Percentiles rank a stretch among this genome's conserved stretches.
These are phyloP conservation scores for Odontamblyopus rebecca DNA, from an alignment of 2,797 vertebrate genomes.

Conservation along the genomic window DNA sequence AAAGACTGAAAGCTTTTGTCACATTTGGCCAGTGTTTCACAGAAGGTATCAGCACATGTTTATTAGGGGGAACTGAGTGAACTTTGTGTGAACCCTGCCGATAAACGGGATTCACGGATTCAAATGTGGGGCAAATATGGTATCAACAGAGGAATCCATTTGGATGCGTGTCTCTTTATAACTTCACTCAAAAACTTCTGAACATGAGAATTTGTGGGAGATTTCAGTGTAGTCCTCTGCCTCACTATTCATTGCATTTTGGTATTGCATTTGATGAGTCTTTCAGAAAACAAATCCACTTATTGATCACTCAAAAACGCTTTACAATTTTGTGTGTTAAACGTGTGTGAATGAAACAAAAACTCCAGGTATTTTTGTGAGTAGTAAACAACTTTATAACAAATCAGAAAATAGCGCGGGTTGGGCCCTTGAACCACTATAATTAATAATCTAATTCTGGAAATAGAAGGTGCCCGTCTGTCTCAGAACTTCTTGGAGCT, in stretches of 20 bases:
- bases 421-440: neutral
- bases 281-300: no score
- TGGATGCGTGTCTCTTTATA: neutral
- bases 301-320: no score
- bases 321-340: no score
- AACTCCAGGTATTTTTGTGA: no score
- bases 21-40: no score
- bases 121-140: neutral
- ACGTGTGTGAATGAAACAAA: no score
- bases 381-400: no score
- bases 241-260: neutral
- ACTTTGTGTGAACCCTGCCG: neutral
- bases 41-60: no score
- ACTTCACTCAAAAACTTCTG: neutral
- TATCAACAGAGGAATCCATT: neutral
- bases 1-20: no score
- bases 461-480: neutral
- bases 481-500: no score
- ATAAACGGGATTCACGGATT: neutral
- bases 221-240: neutral
- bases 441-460: slow-evolving; percentile 4
- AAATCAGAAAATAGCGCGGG: no score
- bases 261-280: neutral
- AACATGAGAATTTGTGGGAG: neutral
- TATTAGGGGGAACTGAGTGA: slow-evolving; percentile 9